Base-by-base conservation (phyloP, 2,888 invertebrate species). In the Biston stratarius region DNA sequence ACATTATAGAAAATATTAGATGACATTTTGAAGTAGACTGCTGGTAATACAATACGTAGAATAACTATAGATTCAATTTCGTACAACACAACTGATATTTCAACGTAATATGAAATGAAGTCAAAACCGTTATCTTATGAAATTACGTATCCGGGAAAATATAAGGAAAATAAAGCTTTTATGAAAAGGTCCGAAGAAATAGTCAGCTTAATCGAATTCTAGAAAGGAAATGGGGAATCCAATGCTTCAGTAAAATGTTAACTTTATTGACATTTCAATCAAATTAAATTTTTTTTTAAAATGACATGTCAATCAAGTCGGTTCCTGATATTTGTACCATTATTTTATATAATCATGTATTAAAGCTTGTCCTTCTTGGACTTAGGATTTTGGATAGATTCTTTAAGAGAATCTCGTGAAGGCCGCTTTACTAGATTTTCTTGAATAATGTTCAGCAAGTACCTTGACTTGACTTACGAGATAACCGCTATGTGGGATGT, bases 91-190 rank as follows among this genome's bases (percentile, higher is more conserved):
- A 61, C 52, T 59, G 38, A 68, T 72, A 64, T 66, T 64, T 62
- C 66, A 44, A 59, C 47, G 36, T 67, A 70, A 74, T 24, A 24
- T 64, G 60, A 67, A 70, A 68, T 70, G 55, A 64, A 64, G 59
- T 52, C 58, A 66, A 70, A 69, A 66, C 64, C 53, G 65, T 65
- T 65, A 70, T 58, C 58, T 68, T 53, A 69, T 65, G 61, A 45
- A 67, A 59, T 67, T 38, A 55, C 65, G 44, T 71, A 55, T 58
- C 58, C 42, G 58, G 61, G 47, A 61, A 61, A 60, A 59, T 65
- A 68, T 47, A 53, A 63, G 58, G 60, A 65, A 67, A 70, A 62
- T 59, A 62, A 62, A 44, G n/a, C 24, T 44, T 49, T 67, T 55
- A 53, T 36, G 42, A 15, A 55, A 63, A 62, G 56, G 48, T 47